phyloP scores from a whole-genome alignment of 2,888 invertebrate species.

The Venusia cambrica region DNA sequence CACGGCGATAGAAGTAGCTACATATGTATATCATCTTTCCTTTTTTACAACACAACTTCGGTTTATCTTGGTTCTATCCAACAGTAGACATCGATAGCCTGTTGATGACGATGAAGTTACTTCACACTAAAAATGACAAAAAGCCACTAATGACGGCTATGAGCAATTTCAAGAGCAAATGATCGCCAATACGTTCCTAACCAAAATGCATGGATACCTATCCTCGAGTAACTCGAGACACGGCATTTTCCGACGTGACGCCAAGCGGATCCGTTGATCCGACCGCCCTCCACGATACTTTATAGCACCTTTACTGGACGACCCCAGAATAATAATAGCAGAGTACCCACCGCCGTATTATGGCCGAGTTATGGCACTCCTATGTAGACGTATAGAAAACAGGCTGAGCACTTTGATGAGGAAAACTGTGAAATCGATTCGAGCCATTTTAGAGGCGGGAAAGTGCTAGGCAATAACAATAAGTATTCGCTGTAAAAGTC shows the following conservation, averaged over 20 bases:
- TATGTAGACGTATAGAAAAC: conserved; percentile 6
- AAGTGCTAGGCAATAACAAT: too few relatives aligned
- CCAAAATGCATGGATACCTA: conserved; percentile 14
- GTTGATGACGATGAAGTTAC: too few relatives aligned
- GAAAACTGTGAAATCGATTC: conserved; percentile 1
- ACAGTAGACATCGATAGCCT: too few relatives aligned
- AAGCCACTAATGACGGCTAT: conserved; percentile 10
- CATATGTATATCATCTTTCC: too few relatives aligned
- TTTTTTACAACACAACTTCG: too few relatives aligned
- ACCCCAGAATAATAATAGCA: conserved; percentile 20
- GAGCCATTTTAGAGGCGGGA: too few relatives aligned
- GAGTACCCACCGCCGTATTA: conserved; percentile 7
- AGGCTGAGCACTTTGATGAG: conserved; percentile 4
- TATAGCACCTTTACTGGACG: conserved; percentile 18
- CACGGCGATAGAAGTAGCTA: too few relatives aligned
- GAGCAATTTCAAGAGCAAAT: conserved; percentile 18
- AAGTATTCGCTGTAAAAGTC: too few relatives aligned
- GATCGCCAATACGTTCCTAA: conserved; percentile 13
- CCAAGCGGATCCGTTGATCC: conserved; percentile 15
- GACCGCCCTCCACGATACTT: conserved; percentile 22
- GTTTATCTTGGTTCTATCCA: too few relatives aligned
- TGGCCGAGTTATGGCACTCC: conserved; percentile 11
- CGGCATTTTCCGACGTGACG: conserved; percentile 17
- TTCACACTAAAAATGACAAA: conserved; percentile 5
- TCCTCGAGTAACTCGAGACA: conserved; percentile 18